A percentile compares a stretch with the other conserved stretches of the same genome.
These are phyloP conservation scores for Pycnomerus fuliginosus DNA, from an alignment of 2,888 invertebrate species.

Conservation along the genomic window DNA sequence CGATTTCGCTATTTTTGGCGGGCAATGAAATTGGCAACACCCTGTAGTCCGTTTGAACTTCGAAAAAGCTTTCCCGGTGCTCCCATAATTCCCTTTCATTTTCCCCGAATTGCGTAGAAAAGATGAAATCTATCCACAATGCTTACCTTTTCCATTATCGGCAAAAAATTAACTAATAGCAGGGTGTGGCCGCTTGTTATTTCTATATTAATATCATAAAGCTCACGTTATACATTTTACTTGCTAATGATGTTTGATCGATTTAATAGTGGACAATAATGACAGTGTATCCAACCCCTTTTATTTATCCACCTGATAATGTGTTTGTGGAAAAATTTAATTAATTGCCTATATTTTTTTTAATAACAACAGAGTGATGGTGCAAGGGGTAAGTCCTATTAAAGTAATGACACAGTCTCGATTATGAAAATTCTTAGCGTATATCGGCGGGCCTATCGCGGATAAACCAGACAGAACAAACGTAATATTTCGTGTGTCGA, in stretches of 20 bases:
- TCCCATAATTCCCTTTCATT: too few species aligned
- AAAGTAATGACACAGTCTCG: conserved; percentile 3
- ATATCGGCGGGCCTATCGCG: conserved; percentile 23
- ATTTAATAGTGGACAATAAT: conserved; percentile 18
- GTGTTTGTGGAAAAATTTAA: conserved; percentile 29
- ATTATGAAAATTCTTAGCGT: conserved; percentile 14
- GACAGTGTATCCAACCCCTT: conserved; percentile 25
- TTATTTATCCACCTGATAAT: conserved; percentile 28
- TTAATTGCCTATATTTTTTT: too few species aligned
- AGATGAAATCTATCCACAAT: too few species aligned
- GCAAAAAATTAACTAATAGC: conserved; percentile 11
- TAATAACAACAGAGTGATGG: too few species aligned
- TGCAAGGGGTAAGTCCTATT: too few species aligned
- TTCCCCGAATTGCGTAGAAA: too few species aligned
- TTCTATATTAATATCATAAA: conserved; percentile 21
- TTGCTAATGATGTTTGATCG: conserved; percentile 25
- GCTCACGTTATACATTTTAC: conserved; percentile 19
- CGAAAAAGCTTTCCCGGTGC: too few species aligned
- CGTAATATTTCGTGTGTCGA: conserved; percentile 48
- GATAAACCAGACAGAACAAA: conserved; percentile 36
- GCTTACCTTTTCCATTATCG: too few species aligned
- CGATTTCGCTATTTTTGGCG: too few species aligned
- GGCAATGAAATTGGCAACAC: too few species aligned
- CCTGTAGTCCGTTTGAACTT: too few species aligned
- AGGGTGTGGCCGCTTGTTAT: conserved; percentile 21